These are phyloP conservation scores for Hypomecis atomaria DNA, from an alignment of 2,888 invertebrate species.

Conservation along the genomic window DNA sequence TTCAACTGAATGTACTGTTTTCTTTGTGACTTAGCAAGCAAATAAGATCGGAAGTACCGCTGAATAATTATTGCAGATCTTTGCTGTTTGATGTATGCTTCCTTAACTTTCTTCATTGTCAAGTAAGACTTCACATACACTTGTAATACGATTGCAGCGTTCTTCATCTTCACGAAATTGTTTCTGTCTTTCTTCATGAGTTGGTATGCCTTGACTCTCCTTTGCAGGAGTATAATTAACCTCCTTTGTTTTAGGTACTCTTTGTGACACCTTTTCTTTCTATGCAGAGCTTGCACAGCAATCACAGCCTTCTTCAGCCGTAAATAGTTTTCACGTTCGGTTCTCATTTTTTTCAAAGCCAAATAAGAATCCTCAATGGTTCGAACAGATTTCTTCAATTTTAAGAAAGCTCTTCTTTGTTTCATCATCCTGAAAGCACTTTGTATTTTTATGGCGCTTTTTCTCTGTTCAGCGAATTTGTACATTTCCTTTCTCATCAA, in stretches of 20 bases:
- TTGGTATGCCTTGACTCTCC: conserved; percentile 73
- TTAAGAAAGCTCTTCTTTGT: conserved; percentile 52
- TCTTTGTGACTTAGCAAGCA: conserved; percentile 49
- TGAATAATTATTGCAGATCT: conserved; percentile 54
- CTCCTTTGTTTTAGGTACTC: conserved; percentile 60
- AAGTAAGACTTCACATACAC: conserved; percentile 69
- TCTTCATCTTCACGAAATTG: conserved; percentile 63
- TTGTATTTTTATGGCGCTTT: conserved; percentile 69
- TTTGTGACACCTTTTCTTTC: conserved; percentile 69
- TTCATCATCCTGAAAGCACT: conserved; percentile 68
- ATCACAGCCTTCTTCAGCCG: conserved; percentile 62
- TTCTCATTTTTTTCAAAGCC: conserved; percentile 67
- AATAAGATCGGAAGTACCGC: conserved; percentile 50
- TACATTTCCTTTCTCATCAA: conserved; percentile 66
- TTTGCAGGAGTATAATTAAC: conserved; percentile 76
- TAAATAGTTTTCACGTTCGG: conserved; percentile 56
- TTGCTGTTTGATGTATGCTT: conserved; percentile 52
- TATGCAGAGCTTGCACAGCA: conserved; percentile 76
- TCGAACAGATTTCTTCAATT: conserved; percentile 59
- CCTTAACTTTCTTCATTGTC: conserved; percentile 55
- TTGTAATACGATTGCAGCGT: conserved; percentile 77
- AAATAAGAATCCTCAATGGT: conserved; percentile 57
- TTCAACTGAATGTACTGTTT: conserved; percentile 45
- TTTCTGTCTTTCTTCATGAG: conserved; percentile 64
- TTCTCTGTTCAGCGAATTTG: conserved; percentile 49